Evolutionary conservation across 2,888 invertebrate species (phyloP).

Genomic region (Epiblema foenella): DNA sequence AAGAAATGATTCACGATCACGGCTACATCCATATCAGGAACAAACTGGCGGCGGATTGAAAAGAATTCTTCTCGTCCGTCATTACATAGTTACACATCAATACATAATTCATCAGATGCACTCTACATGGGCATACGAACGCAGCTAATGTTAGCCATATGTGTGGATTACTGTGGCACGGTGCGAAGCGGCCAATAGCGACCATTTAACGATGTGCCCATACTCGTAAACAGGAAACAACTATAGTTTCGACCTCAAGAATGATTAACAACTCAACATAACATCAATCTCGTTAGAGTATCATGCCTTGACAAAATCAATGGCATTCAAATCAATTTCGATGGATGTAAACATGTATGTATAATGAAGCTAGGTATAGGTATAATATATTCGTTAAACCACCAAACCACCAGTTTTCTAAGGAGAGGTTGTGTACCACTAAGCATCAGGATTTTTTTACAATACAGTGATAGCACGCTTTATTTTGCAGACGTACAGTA

Average conservation of each 20-base stretch:
- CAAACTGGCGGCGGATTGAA: conserved; percentile 57
- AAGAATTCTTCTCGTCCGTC: conserved; percentile 59
- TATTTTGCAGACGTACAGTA: no score
- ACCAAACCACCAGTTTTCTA: background rate
- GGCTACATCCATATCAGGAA: conserved; percentile 62
- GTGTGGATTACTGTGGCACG: conserved; percentile 28
- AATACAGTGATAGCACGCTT: background rate
- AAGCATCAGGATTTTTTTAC: background rate
- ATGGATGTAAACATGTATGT: background rate
- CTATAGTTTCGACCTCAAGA: conserved; percentile 43
- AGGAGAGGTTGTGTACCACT: background rate
- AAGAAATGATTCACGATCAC: conserved; percentile 63
- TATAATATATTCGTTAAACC: background rate
- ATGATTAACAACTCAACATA: conserved; percentile 23
- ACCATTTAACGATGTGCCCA: conserved; percentile 55
- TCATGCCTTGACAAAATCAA: conserved; percentile 25
- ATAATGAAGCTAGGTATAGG: background rate
- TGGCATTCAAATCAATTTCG: background rate
- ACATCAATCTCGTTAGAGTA: conserved; percentile 10
- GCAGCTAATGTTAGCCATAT: conserved; percentile 59
- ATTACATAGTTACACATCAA: conserved; percentile 55
- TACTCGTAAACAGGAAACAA: conserved; percentile 68
- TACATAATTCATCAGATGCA: conserved; percentile 66
- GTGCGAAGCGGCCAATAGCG: conserved; percentile 42
- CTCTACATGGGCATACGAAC: conserved; percentile 66